Base-by-base conservation (phyloP, 2,113 vertebrate genomes). In the Anolis carolinensis region DNA sequence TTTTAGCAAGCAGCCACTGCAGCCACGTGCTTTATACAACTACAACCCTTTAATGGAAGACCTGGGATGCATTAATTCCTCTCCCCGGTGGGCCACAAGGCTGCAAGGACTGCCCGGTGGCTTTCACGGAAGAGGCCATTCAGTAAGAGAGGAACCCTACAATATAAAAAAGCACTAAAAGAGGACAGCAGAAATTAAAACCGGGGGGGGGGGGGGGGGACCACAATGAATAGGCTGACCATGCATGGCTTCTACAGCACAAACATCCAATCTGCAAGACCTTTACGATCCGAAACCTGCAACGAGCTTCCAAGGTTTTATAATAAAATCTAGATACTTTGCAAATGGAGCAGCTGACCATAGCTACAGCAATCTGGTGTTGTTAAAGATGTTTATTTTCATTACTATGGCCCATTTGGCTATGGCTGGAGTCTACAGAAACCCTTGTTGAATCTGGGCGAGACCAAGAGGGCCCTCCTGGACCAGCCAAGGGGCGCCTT, bases 111-210 rank as follows among this genome's bases (percentile, higher is more conserved):
- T 30, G 79, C 48, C 76, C 67, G 44, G 10, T 32, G 77, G 67
- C 32, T 44, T 80, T 32, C 72, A 48, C 36, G 55, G 68, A 48
- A 70, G n/a, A 85, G 6, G 44, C 50, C 50, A 72, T 86, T 72
- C 79, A 48, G 76, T 10, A 48, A 62, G 39, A 27, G 21, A 34
- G 68, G 77, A 65, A 80, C 48, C 32, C 52, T 30, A 48, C 39
- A 32, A 80, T 25, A 71, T 62, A 62, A 86, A 86, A n/a, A 79
- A 79, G n/a, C 27, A 72, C 62, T 79, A 36, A 85, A 44, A 77
- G 67, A 68, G 74, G 55, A 59, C 13, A 82, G 67, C 13, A 25
- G 7, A 34, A 50, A 62, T 27, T 36, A 11, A 20, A 34, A 36
- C 36, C 3, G 14, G 55, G 18, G 18, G 16, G 13, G 7, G 14